Conservation (phyloP, 1,140 invertebrate genomes). For the Ganaspis sp. region DNA sequence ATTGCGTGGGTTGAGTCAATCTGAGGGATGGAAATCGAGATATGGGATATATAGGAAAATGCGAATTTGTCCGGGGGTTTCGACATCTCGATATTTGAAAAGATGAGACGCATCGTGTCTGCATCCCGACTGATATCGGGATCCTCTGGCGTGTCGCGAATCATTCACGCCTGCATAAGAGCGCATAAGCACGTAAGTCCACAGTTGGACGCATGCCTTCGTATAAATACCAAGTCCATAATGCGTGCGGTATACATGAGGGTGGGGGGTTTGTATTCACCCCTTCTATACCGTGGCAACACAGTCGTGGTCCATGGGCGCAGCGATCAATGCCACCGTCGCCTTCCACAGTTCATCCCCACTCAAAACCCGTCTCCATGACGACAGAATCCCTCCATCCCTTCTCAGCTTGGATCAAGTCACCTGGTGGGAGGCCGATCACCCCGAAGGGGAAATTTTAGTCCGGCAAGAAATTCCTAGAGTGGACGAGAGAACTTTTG, state of each 20-base stretch:
- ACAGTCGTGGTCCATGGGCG: conserved; percentile 63
- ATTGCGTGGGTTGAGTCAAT: not conserved
- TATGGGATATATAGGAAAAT: not conserved
- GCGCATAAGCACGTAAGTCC: conserved; percentile 66
- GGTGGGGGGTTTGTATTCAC: conserved; percentile 65
- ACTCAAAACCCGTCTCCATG: conserved; percentile 64
- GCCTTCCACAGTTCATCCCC: conserved; percentile 60
- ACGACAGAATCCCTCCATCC: conserved; percentile 70
- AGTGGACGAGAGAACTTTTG: conserved; percentile 52
- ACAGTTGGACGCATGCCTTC: conserved; percentile 66
- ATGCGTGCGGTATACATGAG: conserved; percentile 57
- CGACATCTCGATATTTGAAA: conserved; percentile 14
- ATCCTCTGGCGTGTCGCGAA: conserved; percentile 52
- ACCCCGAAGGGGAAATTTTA: conserved; percentile 58
- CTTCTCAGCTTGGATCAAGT: conserved; percentile 43
- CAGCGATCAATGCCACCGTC: conserved; percentile 74
- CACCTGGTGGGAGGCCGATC: conserved; percentile 62
- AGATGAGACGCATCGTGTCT: conserved; percentile 43
- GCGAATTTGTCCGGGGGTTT: not conserved
- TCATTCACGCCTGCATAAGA: conserved; percentile 65
- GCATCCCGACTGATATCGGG: conserved; percentile 59
- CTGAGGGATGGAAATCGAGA: not conserved
- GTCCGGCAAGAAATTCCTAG: conserved; percentile 59
- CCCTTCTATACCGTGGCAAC: conserved; percentile 66
- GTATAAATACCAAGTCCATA: conserved; percentile 62